Conservation (phyloP, 2,113 vertebrate genomes). For the Pedionomus torquatus region DNA sequence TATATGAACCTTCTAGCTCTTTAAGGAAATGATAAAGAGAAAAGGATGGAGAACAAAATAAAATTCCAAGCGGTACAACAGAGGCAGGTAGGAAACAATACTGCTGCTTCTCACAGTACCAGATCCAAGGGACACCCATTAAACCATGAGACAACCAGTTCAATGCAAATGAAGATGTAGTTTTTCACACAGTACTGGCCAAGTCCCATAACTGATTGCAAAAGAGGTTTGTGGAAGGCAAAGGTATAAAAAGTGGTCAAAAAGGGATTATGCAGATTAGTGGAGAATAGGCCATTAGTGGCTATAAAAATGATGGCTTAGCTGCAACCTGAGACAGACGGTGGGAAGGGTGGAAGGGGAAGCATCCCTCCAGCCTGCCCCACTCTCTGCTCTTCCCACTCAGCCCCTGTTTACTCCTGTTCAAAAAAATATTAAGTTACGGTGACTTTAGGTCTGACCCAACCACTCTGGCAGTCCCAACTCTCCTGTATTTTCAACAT, state of each 20-base stretch:
- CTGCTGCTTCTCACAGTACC: background rate
- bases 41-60: background rate
- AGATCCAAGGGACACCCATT: background rate
- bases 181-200: background rate
- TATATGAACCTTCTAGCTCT: conserved; percentile 26
- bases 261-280: conserved; percentile 50
- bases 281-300: conserved; percentile 45
- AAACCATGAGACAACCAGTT: background rate
- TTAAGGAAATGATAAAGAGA: background rate
- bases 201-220: background rate
- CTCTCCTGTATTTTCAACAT: background rate
- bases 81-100: background rate
- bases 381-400: background rate
- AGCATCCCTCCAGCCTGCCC: background rate
- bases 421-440: background rate
- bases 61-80: background rate
- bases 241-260: conserved; percentile 47
- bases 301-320: conserved; percentile 55
- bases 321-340: conserved; percentile 31
- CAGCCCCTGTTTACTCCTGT: background rate
- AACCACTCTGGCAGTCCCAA: background rate
- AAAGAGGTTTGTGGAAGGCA: conserved; percentile 10
- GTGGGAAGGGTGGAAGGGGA: background rate
- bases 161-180: background rate
- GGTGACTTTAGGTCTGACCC: background rate